Conservation (phyloP, 2,888 invertebrate species). For the Hydroisotoma schaefferi region DNA sequence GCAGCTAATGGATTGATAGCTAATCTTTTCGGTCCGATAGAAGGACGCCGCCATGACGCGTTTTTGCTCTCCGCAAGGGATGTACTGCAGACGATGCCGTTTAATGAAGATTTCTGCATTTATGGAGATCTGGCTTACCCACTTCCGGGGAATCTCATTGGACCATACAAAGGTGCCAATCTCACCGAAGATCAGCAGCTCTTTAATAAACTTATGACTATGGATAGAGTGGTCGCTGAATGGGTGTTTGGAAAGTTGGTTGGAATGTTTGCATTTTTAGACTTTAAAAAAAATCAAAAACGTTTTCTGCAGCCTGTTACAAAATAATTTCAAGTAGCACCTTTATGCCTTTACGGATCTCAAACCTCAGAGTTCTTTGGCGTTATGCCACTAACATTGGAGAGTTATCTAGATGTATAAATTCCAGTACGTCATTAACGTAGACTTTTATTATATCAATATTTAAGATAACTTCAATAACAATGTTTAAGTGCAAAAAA, state of each 20-base stretch:
- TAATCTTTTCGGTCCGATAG: background rate
- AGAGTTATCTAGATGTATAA: background rate
- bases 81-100: background rate
- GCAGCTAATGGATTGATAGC: background rate
- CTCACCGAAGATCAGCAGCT: background rate
- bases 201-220: background rate
- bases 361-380: background rate
- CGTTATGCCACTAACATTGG: background rate
- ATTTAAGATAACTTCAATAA: too few species aligned
- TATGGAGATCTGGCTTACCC: background rate
- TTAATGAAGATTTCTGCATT: background rate
- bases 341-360: background rate
- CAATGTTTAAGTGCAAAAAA: too few species aligned
- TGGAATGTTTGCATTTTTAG: background rate
- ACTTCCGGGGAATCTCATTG: background rate
- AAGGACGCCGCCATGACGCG: background rate
- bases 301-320: background rate
- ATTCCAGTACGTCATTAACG: too few species aligned
- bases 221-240: background rate
- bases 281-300: constrained; percentile 2
- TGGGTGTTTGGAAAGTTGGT: background rate
- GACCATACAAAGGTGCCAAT: background rate
- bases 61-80: background rate
- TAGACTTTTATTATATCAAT: too few species aligned
- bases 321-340: background rate